Evolutionary conservation across 2,888 invertebrate species (phyloP).

Genomic region (Masnerella sp.): DNA sequence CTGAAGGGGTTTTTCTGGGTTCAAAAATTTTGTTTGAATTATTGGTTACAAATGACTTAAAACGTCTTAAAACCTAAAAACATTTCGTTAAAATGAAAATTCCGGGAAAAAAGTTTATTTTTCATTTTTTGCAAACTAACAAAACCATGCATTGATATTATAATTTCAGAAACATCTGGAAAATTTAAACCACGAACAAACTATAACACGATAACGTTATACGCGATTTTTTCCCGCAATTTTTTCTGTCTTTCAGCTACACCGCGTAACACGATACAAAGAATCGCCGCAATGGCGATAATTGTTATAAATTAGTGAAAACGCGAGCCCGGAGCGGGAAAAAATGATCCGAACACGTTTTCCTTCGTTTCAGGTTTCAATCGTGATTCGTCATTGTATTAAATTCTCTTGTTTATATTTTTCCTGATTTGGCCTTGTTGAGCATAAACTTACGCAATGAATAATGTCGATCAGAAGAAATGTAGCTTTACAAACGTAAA

Average conservation of each 20-base stretch:
- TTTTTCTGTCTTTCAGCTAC: not conserved
- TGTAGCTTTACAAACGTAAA: conserved; percentile 19
- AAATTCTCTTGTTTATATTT: conserved; percentile 50
- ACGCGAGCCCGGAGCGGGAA: conserved; percentile 14
- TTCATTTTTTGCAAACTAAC: no score
- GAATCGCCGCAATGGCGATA: conserved; percentile 15
- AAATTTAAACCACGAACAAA: no score
- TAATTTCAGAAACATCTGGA: no score
- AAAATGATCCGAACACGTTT: conserved; percentile 37
- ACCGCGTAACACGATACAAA: conserved; percentile 27
- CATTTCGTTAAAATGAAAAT: no score
- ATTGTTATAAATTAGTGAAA: conserved; percentile 48
- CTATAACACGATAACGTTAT: not conserved
- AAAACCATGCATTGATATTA: no score
- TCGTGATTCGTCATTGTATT: conserved; percentile 52
- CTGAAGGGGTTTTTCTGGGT: no score
- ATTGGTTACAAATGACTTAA: no score
- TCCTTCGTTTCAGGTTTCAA: conserved; percentile 48
- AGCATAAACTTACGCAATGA: conserved; percentile 29
- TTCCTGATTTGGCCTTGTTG: conserved; percentile 39
- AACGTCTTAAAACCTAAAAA: no score
- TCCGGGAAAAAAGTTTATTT: no score
- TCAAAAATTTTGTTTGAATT: no score
- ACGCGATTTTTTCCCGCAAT: not conserved
- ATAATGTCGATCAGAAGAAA: conserved; percentile 33